phyloP scores from a whole-genome alignment of 2,797 vertebrate species.

The Sebastes matsubarae region DNA sequence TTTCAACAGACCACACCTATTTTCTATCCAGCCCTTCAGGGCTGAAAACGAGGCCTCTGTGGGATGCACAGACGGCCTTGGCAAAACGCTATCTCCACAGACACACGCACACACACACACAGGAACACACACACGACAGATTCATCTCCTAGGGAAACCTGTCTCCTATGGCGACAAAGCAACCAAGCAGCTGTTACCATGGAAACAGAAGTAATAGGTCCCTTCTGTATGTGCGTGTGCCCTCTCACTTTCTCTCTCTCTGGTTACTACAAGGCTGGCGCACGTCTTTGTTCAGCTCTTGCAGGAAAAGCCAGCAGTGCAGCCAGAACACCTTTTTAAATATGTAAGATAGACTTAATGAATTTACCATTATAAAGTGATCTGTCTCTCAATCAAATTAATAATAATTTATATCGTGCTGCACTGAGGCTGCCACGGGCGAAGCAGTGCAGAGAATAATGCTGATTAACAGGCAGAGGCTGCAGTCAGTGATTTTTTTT shows the following conservation, averaged over 20 bases:
- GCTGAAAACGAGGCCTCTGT: conserved; percentile 49
- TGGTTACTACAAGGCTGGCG: conserved; percentile 44
- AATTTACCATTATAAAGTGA: conserved; percentile 27
- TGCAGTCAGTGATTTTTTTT: background rate
- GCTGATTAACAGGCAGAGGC: conserved; percentile 40
- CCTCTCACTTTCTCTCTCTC: conserved; percentile 46
- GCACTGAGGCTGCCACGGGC: conserved; percentile 7
- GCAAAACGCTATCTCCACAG: conserved; percentile 59
- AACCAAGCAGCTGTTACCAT: conserved; percentile 85
- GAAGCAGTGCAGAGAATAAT: conserved; percentile 11
- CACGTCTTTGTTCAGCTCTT: conserved; percentile 39
- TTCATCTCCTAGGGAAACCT: conserved; percentile 79
- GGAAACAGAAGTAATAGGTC: conserved; percentile 84
- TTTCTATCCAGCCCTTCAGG: conserved; percentile 57
- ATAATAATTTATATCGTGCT: conserved; percentile 11
- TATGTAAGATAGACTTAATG: conserved; percentile 19
- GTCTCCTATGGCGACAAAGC: conserved; percentile 81
- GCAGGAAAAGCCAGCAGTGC: conserved; percentile 16
- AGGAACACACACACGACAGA: conserved; percentile 52
- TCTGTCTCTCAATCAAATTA: conserved; percentile 30
- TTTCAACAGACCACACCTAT: conserved; percentile 72
- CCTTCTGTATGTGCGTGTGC: conserved; percentile 57
- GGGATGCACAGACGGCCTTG: conserved; percentile 64
- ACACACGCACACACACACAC: conserved; percentile 38
- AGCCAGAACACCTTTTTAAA: conserved; percentile 25